These are phyloP conservation scores for Drosophila nebulosa DNA, from an alignment of 1,140 invertebrate species.

Conservation along the genomic window DNA sequence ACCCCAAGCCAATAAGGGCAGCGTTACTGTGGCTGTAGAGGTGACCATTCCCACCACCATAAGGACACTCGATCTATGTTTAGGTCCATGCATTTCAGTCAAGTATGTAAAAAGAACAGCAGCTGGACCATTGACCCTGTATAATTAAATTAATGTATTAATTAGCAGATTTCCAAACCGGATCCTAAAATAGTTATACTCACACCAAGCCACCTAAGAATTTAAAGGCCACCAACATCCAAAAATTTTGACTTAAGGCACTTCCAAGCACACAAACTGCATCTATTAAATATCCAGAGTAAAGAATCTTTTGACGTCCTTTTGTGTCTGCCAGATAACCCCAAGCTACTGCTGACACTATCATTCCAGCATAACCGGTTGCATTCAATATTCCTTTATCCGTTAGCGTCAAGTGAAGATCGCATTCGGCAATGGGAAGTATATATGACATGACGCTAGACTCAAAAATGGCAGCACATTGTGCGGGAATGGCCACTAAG, in stretches of 20 bases:
- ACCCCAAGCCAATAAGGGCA: constrained; percentile 84
- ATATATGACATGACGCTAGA: constrained; percentile 86
- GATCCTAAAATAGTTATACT: constrained; percentile 82
- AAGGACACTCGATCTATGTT: constrained; percentile 84
- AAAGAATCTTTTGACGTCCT: constrained; percentile 87
- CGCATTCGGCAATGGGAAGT: constrained; percentile 87
- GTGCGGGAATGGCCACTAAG: constrained; percentile 84
- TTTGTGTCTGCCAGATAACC: constrained; percentile 90
- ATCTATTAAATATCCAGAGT: constrained; percentile 87
- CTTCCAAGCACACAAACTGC: constrained; percentile 86
- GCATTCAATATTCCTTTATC: constrained; percentile 87
- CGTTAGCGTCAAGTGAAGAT: constrained; percentile 84
- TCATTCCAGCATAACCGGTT: constrained; percentile 89
- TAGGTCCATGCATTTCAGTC: constrained; percentile 86
- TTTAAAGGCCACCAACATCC: constrained; percentile 86
- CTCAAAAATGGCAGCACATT: constrained; percentile 85
- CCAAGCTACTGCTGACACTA: constrained; percentile 90
- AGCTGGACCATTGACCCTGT: constrained; percentile 87
- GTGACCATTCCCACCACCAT: constrained; percentile 85
- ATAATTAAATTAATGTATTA: not conserved
- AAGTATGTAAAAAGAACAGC: constrained; percentile 87
- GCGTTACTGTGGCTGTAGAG: constrained; percentile 82
- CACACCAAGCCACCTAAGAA: constrained; percentile 90
- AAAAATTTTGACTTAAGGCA: constrained; percentile 87
- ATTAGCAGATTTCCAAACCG: constrained; percentile 82